Percentiles rank a stretch among this genome's conserved stretches.
Conservation (phyloP, 2,797 vertebrate genomes). For the Neosilurus hyrtlii region DNA sequence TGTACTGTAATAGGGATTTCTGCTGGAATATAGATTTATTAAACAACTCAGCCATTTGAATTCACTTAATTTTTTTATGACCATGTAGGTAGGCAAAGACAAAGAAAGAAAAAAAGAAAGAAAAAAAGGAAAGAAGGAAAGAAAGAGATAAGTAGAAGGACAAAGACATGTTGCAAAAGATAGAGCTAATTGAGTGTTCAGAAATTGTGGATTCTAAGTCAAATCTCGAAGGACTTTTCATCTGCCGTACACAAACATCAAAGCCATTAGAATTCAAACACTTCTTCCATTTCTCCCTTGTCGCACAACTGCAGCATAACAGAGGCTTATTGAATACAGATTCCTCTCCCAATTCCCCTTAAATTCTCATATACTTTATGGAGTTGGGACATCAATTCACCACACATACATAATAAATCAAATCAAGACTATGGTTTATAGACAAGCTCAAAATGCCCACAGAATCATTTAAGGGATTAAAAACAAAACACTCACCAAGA, state of each 20-base stretch:
- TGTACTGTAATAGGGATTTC: background rate
- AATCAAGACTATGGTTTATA: slow-evolving; percentile 49
- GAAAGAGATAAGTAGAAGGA: background rate
- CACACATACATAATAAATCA: slow-evolving; percentile 53
- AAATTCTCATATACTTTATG: slow-evolving; percentile 60
- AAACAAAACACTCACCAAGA: background rate
- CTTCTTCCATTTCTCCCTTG: slow-evolving; percentile 33
- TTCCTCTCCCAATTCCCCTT: slow-evolving; percentile 54
- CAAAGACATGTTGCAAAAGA: slow-evolving; percentile 35
- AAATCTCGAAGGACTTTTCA: slow-evolving; percentile 41
- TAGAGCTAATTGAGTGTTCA: slow-evolving; percentile 47
- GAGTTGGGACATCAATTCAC: slow-evolving; percentile 50
- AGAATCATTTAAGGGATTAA: slow-evolving; percentile 7
- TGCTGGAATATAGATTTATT: background rate
- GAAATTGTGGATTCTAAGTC: slow-evolving; percentile 37
- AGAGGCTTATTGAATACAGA: slow-evolving; percentile 56
- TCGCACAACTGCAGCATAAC: slow-evolving; percentile 59
- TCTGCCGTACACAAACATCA: slow-evolving; percentile 37
- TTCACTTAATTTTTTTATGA: background rate
- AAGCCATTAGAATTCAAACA: slow-evolving; percentile 49
- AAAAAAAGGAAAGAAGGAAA: background rate
- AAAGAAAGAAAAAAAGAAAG: slow-evolving; percentile 2
- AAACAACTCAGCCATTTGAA: background rate
- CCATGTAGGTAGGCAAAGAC: background rate
- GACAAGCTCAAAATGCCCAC: slow-evolving; percentile 21